Base-by-base conservation (phyloP, 2,888 invertebrate genomes). In the Cataglyphis livida region DNA sequence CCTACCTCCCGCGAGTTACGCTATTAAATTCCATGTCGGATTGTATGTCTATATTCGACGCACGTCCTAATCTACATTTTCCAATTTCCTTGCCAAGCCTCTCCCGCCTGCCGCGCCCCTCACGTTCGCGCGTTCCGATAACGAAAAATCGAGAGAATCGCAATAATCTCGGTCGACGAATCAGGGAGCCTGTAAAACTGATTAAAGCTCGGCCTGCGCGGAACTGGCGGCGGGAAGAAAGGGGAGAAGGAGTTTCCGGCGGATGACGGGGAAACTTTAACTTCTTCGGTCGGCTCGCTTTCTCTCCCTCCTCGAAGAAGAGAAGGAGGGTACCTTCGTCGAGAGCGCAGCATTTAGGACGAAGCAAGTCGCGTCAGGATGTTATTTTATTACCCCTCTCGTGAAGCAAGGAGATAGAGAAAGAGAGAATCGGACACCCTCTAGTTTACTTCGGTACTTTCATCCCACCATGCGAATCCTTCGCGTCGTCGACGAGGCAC, bases 361-460 rank as follows among this genome's bases (percentile, higher is more conserved):
- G 82, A 65, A 32, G 71, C 66, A 74, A 84, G 86, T 81, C 74
- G 75, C 83, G 85, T 81, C 62, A 76, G 87, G 88, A 89, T 89
- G 91, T 92, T 93, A 92, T 92, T 93, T 93, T 93, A 93, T 93
- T 92, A 91, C 88, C 85, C 74, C 87, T 87, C 89, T 91, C 89
- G 88, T 87, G 41, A 38, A 66, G 75, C 18, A 44, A 44, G 35
- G 12, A 18, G 25, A n/a, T 18, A 28, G 15, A 15, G 25, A 57
- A 0, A 54, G 32, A 21, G 41, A 54, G 21, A 86, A 88, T 86
- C 85, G 90, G 85, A 82, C 90, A 88, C 90, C 88, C 90, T 88
- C 86, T n/a, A 51, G 51, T 84, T 73, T 75, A 86, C 76, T 51
- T 62, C 35, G 41, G 62, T 32, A 6, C 66, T 48, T 68, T 65